Conservation (phyloP, 2,113 vertebrate genomes). For the Tretioscincus oriximinensis region DNA sequence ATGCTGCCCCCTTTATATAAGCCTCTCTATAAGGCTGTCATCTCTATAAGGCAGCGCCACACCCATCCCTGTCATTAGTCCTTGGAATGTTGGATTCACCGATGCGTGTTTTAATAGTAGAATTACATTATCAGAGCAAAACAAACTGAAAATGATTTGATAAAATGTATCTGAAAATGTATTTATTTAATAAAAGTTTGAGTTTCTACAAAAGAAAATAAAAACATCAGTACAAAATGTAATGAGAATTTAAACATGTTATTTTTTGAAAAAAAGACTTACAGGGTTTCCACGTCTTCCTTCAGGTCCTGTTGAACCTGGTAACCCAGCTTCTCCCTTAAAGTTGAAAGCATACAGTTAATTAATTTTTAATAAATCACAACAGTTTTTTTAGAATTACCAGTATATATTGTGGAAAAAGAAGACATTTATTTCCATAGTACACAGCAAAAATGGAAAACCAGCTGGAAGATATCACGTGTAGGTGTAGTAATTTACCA, state of each 20-base stretch:
- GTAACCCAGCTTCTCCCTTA: slow-evolving; percentile 74
- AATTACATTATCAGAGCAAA: not conserved
- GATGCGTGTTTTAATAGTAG: no score
- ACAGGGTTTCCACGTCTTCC: slow-evolving; percentile 73
- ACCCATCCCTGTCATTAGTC: no score
- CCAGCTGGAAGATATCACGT: not conserved
- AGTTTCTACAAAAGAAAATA: not conserved
- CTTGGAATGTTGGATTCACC: no score
- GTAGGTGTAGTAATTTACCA: not conserved
- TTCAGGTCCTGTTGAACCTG: slow-evolving; percentile 71
- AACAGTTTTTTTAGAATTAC: not conserved
- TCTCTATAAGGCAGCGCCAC: no score
- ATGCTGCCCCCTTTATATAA: no score
- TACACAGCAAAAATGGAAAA: not conserved
- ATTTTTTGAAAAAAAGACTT: slow-evolving; percentile 46
- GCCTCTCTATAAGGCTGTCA: no score
- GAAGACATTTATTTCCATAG: not conserved
- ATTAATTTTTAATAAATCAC: not conserved
- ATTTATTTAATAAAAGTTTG: not conserved
- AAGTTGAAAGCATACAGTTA: not conserved
- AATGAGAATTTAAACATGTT: no score
- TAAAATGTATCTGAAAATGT: not conserved
- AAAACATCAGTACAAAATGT: not conserved
- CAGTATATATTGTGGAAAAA: not conserved
- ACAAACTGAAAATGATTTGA: not conserved